Conservation (phyloP, 2,797 vertebrate genomes). For the Sebastolobus altivelis region DNA sequence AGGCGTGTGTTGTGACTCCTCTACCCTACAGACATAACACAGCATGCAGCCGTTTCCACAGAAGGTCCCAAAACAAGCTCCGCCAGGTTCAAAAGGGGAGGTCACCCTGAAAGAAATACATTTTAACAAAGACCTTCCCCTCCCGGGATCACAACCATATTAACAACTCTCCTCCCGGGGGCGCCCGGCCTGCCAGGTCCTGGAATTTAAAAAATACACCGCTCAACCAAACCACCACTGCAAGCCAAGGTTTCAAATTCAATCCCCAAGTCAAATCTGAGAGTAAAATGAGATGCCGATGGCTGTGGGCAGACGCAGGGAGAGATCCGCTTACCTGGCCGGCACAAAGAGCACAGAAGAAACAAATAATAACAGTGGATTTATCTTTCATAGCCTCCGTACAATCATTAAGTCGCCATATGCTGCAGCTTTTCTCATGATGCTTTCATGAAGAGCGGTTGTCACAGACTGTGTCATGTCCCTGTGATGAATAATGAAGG, state of each 20-base stretch:
- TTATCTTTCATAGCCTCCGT: neutral
- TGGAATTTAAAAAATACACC: neutral
- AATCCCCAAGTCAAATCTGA: slow-evolving; percentile 43
- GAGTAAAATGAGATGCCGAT: slow-evolving; percentile 52
- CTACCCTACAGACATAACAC: slow-evolving; percentile 54
- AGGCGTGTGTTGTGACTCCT: slow-evolving; percentile 47
- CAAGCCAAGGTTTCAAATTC: slow-evolving; percentile 36
- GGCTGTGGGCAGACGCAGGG: neutral
- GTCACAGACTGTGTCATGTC: slow-evolving; percentile 41
- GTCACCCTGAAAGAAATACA: slow-evolving; percentile 53
- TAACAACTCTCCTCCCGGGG: slow-evolving; percentile 37
- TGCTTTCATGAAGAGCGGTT: slow-evolving; percentile 36
- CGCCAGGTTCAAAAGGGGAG: slow-evolving; percentile 44
- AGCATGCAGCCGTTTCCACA: slow-evolving; percentile 35
- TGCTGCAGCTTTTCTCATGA: slow-evolving; percentile 33
- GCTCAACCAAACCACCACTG: slow-evolving; percentile 6
- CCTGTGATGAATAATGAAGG: slow-evolving; percentile 53
- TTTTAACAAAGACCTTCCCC: slow-evolving; percentile 40
- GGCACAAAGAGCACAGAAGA: neutral
- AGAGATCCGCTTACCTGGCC: neutral
- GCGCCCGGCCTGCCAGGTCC: slow-evolving; percentile 14
- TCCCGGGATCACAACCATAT: slow-evolving; percentile 50
- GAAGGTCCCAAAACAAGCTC: slow-evolving; percentile 45
- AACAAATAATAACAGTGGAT: slow-evolving; percentile 1
- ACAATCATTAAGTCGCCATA: slow-evolving; percentile 6